Evolutionary conservation across 2,113 vertebrate genomes (phyloP).

Genomic region (Ondatra zibethicus): DNA sequence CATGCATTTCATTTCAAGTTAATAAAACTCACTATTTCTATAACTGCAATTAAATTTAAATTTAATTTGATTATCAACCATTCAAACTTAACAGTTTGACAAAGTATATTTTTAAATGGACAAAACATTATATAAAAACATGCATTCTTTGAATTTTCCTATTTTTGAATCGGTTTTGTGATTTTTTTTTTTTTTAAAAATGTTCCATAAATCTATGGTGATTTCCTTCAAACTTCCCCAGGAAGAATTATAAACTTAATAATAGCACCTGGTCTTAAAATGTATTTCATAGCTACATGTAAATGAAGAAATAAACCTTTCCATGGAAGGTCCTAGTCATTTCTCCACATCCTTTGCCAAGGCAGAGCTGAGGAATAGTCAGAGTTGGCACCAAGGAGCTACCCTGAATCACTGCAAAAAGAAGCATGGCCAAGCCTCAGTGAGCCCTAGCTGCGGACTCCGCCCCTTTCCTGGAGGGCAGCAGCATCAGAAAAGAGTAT

Average conservation of each 20-base stretch:
- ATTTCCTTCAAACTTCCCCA: neutral
- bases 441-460: neutral
- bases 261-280: neutral
- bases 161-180: neutral
- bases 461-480: neutral
- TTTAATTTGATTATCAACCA: neutral
- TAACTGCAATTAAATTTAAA: constrained; percentile 11
- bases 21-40: neutral
- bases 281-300: neutral
- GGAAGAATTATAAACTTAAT: constrained; percentile 28
- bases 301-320: neutral
- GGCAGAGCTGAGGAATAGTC: neutral
- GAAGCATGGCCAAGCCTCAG: neutral
- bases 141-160: neutral
- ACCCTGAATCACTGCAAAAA: neutral
- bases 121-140: neutral
- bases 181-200: neutral
- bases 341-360: neutral
- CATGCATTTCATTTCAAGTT: neutral
- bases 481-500: neutral
- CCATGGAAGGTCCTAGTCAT: neutral
- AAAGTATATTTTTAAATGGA: neutral
- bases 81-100: neutral
- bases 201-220: neutral
- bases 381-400: neutral